Percentiles rank a stretch among this genome's conserved stretches.
These are phyloP conservation scores for Pelagia noctiluca DNA, from an alignment of 30 jellyfish, hydroid and myxozoan species.

Conservation along the genomic window DNA sequence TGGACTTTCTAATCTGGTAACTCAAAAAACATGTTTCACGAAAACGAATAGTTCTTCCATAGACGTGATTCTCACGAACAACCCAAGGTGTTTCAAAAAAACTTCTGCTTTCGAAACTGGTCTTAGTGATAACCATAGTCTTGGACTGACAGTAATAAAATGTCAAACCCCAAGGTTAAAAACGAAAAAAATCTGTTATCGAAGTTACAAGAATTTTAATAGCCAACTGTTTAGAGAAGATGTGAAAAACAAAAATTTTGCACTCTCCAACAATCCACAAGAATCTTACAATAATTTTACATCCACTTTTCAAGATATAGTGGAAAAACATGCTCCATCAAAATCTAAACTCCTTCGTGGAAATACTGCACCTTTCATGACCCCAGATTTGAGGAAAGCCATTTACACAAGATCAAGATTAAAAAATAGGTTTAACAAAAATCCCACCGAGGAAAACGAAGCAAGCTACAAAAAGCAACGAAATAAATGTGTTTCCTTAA, in stretches of 20 bases:
- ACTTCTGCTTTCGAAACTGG: constrained; percentile 50
- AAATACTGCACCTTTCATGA: constrained; percentile 33
- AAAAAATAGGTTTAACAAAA: constrained; percentile 30
- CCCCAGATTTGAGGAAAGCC: constrained; percentile 12
- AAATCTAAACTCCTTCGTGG: constrained; percentile 26
- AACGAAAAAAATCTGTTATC: constrained; percentile 6
- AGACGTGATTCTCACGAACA: constrained; percentile 22
- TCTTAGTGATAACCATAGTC: constrained; percentile 34
- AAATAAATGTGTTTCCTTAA: constrained; percentile 27
- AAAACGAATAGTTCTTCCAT: constrained; percentile 21
- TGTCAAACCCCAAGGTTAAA: constrained; percentile 30
- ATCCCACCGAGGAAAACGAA: constrained; percentile 23
- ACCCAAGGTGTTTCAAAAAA: constrained; percentile 23
- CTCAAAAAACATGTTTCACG: not conserved
- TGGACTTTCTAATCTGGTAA: not conserved
- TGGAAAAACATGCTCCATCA: constrained; percentile 36
- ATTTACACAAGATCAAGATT: constrained; percentile 39
- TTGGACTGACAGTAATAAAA: constrained; percentile 13
- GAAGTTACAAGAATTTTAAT: constrained; percentile 10
- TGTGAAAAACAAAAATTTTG: not conserved
- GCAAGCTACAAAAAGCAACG: constrained; percentile 28
- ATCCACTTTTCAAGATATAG: constrained; percentile 15
- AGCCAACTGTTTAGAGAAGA: constrained; percentile 5
- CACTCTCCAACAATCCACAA: not conserved
- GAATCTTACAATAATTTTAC: not conserved